Evolutionary conservation across 2,797 vertebrate species (phyloP).

Genomic region (Yasuhikotakia modesta): DNA sequence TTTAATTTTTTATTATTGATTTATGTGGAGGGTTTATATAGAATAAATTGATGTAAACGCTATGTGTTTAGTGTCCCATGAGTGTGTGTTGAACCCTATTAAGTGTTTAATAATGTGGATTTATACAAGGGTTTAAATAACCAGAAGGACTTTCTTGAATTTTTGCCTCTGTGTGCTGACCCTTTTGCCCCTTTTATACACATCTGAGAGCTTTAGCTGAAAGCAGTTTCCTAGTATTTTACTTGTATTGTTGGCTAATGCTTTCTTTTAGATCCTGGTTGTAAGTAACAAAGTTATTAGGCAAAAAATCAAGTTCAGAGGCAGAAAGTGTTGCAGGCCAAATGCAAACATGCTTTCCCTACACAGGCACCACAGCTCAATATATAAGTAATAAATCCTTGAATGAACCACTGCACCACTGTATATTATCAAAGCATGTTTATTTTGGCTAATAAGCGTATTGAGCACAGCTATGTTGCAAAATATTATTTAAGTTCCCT

Average conservation of each 20-base stretch:
- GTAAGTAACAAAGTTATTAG: too few species aligned
- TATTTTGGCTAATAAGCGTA: not conserved
- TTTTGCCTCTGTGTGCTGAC: not conserved
- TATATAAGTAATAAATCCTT: not conserved
- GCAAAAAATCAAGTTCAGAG: too few species aligned
- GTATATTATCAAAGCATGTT: too few species aligned
- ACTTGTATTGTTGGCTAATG: not conserved
- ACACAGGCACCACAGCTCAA: not conserved
- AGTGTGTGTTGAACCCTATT: slow-evolving; percentile 12
- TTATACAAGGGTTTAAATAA: slow-evolving; percentile 1
- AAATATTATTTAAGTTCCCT: not conserved
- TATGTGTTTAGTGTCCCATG: not conserved
- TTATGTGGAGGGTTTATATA: slow-evolving; percentile 23
- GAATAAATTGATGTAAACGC: slow-evolving; percentile 23
- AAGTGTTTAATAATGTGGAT: slow-evolving; percentile 18
- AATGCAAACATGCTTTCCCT: not conserved
- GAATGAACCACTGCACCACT: too few species aligned
- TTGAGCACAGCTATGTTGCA: slow-evolving; percentile 1
- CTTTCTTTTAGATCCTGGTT: too few species aligned
- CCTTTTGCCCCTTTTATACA: not conserved
- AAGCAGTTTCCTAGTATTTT: not conserved
- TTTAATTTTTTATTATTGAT: slow-evolving; percentile 64
- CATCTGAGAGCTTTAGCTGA: not conserved
- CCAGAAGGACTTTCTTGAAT: not conserved
- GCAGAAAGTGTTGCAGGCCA: not conserved